Conservation (phyloP, 2,113 vertebrate species). For the Pimephales promelas region DNA sequence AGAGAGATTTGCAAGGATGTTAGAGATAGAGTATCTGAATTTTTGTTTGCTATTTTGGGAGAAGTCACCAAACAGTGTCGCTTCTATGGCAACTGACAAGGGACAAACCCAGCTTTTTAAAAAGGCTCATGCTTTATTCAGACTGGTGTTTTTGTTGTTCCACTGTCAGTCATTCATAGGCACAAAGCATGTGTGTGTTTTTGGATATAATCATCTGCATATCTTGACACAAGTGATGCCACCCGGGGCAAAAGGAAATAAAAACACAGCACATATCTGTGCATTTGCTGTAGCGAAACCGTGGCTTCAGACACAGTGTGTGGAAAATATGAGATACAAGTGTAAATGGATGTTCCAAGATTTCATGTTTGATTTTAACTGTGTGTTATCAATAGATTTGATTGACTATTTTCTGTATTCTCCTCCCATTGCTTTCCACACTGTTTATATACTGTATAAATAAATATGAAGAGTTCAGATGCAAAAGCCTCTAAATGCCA, state of each 20-base stretch:
- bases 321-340: not conserved
- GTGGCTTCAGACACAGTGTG: not conserved
- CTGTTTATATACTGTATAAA: not conserved
- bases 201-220: conserved; percentile 32
- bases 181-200: conserved; percentile 31
- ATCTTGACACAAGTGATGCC: conserved; percentile 32
- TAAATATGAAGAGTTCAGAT: no score
- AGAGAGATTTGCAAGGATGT: not conserved
- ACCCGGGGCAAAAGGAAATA: not conserved
- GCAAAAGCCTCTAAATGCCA: no score
- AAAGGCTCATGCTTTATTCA: conserved; percentile 57
- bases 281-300: not conserved
- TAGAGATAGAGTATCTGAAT: conserved; percentile 36
- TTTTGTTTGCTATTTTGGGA: conserved; percentile 53
- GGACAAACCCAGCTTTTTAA: conserved; percentile 51
- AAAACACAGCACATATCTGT: conserved; percentile 6
- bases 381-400: not conserved
- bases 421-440: not conserved
- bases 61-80: conserved; percentile 26
- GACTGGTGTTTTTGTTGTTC: conserved; percentile 35
- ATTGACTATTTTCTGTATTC: not conserved
- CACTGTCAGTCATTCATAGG: conserved; percentile 42
- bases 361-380: conserved; percentile 5
- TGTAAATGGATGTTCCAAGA: not conserved
- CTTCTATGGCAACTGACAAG: conserved; percentile 50